A percentile compares a stretch with the other conserved stretches of the same genome.
Conservation (phyloP, 1,140 invertebrate species). For the Nasonia giraulti region DNA sequence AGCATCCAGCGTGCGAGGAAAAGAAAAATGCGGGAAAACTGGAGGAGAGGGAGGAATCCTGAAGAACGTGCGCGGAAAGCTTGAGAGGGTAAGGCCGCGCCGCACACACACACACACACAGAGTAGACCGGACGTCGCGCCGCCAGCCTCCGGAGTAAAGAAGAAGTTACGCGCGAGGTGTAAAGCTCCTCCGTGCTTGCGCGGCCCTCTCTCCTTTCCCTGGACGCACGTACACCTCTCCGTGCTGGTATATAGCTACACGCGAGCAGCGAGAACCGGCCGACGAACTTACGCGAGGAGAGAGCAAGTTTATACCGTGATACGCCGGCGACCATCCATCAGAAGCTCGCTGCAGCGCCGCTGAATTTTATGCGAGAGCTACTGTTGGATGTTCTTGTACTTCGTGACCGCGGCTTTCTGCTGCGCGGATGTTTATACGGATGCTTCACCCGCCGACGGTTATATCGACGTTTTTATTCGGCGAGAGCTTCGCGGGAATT, state of each 20-base stretch:
- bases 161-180: constrained; percentile 25
- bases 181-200: constrained; percentile 5
- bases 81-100: background rate
- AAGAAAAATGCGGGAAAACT: constrained; percentile 25
- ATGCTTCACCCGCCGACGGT: background rate
- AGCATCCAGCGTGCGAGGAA: background rate
- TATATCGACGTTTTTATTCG: background rate
- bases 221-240: background rate
- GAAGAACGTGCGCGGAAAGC: constrained; percentile 43
- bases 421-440: background rate
- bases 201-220: background rate
- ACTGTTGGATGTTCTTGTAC: no score
- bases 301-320: constrained; percentile 22
- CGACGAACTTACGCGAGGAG: background rate
- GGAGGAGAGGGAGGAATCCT: constrained; percentile 24
- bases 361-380: background rate
- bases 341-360: background rate
- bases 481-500: background rate
- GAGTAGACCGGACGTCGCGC: background rate
- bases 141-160: background rate
- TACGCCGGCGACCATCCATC: constrained; percentile 23
- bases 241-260: background rate
- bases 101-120: no score
- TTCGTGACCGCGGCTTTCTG: background rate
- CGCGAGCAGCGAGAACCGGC: background rate